A percentile compares a stretch with the other conserved stretches of the same genome.
These are phyloP conservation scores for Cephalopterus ornatus DNA, from an alignment of 2,113 vertebrate species.

Conservation along the genomic window DNA sequence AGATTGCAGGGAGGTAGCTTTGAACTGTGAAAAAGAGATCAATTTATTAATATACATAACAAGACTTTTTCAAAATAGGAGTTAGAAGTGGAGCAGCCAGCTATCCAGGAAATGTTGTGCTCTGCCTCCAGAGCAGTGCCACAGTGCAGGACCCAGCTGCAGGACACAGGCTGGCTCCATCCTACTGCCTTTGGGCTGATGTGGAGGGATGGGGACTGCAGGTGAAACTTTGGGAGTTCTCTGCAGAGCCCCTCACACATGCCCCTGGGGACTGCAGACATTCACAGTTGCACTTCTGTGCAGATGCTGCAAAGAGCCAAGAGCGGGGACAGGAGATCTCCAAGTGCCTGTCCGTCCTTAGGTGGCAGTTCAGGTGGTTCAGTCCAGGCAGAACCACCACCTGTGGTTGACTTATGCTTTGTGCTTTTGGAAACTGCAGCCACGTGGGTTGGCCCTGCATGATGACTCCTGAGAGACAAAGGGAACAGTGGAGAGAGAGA, in stretches of 20 bases:
- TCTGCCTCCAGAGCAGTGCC: neutral
- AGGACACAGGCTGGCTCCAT: accelerated
- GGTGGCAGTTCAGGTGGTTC: neutral
- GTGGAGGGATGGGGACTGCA: neutral
- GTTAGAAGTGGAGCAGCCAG: neutral
- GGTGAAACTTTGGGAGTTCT: neutral
- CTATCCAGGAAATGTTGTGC: neutral
- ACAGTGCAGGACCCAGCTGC: neutral
- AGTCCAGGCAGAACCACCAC: neutral
- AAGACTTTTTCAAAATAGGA: too few species aligned
- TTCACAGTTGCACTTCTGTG: accelerated
- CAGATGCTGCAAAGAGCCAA: neutral
- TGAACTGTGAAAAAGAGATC: neutral
- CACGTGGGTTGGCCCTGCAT: accelerated
- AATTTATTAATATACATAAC: too few species aligned
- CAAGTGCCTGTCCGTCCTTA: neutral
- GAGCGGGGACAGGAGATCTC: neutral
- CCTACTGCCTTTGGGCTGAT: neutral
- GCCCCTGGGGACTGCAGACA: accelerated
- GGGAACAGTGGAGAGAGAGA: neutral
- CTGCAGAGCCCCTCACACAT: neutral
- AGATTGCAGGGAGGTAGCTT: neutral
- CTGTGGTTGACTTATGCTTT: neutral
- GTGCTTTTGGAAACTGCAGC: neutral
- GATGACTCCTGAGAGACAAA: neutral